Base-by-base conservation (phyloP, 2,113 vertebrate genomes). In the Elaphurus davidianus region DNA sequence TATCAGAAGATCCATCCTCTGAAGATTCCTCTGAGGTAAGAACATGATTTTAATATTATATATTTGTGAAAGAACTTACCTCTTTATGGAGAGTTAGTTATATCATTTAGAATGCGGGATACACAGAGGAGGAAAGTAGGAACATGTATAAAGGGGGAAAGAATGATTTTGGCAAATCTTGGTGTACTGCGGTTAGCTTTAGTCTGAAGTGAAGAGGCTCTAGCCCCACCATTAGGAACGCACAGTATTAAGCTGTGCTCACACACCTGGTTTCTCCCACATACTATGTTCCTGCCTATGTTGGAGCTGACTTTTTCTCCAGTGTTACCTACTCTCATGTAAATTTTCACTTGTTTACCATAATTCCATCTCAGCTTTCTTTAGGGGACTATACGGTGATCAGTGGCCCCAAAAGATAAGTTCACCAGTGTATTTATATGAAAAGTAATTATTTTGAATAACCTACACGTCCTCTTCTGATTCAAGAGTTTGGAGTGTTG, bases 261-360 rank as follows among this genome's bases (percentile, higher is more conserved):
- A 52, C 19, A 47, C 3, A 40, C 50, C 52, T 71, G 15, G 17
- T 52, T 76, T 94, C 62, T 88, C 52, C 62, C 47, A 25, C 43
- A 33, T 17, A 27, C 55, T 30, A 13, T 36, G 23, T 43, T 59
- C 74, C 81, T 19, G 54, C 60, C 16, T 91, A 12, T 67, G 27
- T 52, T 55, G 57, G n/a, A 45, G 4, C 64, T 64, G 62, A 52
- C 74, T 79, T 93, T 78, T 90, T 83, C 17, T 64, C 43, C 62
- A n/a, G 1, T 79, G 33, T 92, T 64, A 36, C 84, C 67, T 23
- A 81, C 45, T 85, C 23, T 88, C 33, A 67, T 55, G 17, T 54
- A 76, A 76, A 88, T 96, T 97, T 94, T 93, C 27, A 45, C 43
- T 91, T 91, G 45, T 50, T 82, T 95, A 91, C 33, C 67, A 52